These are phyloP conservation scores for Macaria notata DNA, from an alignment of 2,888 invertebrate genomes.

Conservation along the genomic window DNA sequence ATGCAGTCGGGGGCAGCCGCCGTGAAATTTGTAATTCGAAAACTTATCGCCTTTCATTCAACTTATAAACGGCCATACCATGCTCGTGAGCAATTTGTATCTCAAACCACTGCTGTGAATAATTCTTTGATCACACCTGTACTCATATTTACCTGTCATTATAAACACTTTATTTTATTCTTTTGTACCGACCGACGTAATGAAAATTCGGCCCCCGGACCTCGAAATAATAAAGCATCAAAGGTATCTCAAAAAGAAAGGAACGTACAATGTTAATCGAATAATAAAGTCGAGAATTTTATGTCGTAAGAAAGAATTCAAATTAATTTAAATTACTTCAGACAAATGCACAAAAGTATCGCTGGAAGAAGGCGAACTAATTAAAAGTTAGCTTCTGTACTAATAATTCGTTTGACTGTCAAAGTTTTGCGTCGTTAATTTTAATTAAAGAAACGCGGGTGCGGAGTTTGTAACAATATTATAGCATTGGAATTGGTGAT, in stretches of 20 bases:
- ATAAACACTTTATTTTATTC: conserved; percentile 30
- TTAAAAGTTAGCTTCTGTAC: conserved; percentile 80
- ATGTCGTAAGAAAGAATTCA: conserved; percentile 60
- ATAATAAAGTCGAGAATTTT: conserved; percentile 40
- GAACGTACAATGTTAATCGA: conserved; percentile 35
- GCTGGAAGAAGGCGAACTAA: conserved; percentile 75
- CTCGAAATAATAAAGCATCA: conserved; percentile 29
- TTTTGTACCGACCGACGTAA: conserved; percentile 42
- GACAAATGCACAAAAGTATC: conserved; percentile 78
- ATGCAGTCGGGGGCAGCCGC: conserved; percentile 43
- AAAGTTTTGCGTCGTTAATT: conserved; percentile 82
- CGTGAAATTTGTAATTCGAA: conserved; percentile 72
- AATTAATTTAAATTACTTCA: conserved; percentile 73
- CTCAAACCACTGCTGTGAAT: conserved; percentile 41
- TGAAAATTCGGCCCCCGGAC: conserved; percentile 31
- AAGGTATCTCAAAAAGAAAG: conserved; percentile 24
- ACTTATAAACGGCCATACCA: conserved; percentile 36
- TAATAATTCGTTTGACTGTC: conserved; percentile 82
- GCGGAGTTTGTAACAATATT: conserved; percentile 79
- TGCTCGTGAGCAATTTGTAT: conserved; percentile 40
- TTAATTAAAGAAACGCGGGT: conserved; percentile 80
- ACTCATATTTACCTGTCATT: conserved; percentile 38
- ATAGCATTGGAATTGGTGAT: conserved; percentile 81
- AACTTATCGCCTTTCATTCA: conserved; percentile 50
- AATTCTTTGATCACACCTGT: conserved; percentile 46